phyloP scores from a whole-genome alignment of 2,888 invertebrate species.

The Nasonia oneida region DNA sequence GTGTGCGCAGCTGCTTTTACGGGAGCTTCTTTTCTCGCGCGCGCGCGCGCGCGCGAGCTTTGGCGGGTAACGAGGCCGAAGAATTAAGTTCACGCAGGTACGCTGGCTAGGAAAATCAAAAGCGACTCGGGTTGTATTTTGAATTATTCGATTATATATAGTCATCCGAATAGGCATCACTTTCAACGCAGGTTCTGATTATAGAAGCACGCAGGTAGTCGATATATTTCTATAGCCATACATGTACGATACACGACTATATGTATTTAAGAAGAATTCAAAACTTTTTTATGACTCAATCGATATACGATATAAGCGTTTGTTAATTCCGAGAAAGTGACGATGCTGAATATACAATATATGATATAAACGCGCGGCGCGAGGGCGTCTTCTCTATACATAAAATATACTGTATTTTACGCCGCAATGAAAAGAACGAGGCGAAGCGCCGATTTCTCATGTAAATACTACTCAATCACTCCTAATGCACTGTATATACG shows the following conservation, averaged over 20 bases:
- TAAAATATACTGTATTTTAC: background rate
- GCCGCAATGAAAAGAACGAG: background rate
- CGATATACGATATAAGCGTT: background rate
- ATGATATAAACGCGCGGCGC: background rate
- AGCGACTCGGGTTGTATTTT: background rate
- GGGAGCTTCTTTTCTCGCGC: background rate
- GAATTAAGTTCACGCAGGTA: background rate
- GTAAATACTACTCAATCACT: conserved; percentile 54
- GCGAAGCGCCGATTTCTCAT: conserved; percentile 24
- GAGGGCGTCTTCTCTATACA: background rate
- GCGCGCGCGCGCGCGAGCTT: background rate
- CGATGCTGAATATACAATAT: background rate
- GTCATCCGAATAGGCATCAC: background rate
- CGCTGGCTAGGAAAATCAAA: background rate
- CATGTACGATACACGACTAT: background rate
- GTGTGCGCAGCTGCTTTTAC: background rate
- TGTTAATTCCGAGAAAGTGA: background rate
- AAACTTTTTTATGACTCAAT: conserved; percentile 5
- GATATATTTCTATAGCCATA: background rate
- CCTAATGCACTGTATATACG: conserved; percentile 48
- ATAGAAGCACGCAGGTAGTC: background rate
- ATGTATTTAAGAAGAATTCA: background rate
- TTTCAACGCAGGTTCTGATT: background rate
- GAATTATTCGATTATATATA: background rate
- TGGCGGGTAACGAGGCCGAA: background rate